Base-by-base conservation (phyloP, 2,113 vertebrate genomes). In the Cephalopholis sonnerati region DNA sequence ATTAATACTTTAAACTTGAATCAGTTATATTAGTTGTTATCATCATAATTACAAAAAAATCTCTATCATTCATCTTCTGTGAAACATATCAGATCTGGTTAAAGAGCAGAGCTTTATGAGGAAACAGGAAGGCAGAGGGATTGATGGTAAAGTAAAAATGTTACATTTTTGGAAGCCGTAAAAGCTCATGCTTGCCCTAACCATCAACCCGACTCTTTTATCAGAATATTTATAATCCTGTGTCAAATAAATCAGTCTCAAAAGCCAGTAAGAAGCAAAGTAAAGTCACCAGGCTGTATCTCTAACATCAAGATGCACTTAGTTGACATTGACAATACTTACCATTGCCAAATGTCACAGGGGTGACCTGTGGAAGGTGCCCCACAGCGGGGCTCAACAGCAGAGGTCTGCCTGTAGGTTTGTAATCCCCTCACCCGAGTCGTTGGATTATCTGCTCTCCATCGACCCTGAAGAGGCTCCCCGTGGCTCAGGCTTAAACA, bases 371-470 rank as follows among this genome's bases (percentile, higher is more conserved):
- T 10, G 79, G 72, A 91, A 88, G 89, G 86, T 84, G 90, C 80
- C 87, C 91, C 90, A 80, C 90, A 88, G 89, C 80, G 83, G 85
- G 92, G 70, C 80, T 87, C 87, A 89, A 80, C 92, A 92, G 92
- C 89, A 89, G 93, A 93, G 87, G 93, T 89, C 92, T 79, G 84
- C 88, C 83, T 87, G 88, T 74, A 81, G 84, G 80, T 93, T 90
- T 94, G 94, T 94, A 92, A 95, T 95, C 92, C 91, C 87, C 79
- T 91, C 86, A 89, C 86, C 92, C 89, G 54, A 91, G 80, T 87
- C 53, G 77, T 88, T 85, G 91, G 92, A 91, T 94, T 87, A 90
- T 93, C 80, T 88, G 90, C 55, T 91, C 87, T 90, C 88, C 87
- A 72, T 73, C 85, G 89, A 92, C 92, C 93, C 94, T 88, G 91